Base-by-base conservation (phyloP, 2,888 invertebrate genomes). In the Tachina lurida region DNA sequence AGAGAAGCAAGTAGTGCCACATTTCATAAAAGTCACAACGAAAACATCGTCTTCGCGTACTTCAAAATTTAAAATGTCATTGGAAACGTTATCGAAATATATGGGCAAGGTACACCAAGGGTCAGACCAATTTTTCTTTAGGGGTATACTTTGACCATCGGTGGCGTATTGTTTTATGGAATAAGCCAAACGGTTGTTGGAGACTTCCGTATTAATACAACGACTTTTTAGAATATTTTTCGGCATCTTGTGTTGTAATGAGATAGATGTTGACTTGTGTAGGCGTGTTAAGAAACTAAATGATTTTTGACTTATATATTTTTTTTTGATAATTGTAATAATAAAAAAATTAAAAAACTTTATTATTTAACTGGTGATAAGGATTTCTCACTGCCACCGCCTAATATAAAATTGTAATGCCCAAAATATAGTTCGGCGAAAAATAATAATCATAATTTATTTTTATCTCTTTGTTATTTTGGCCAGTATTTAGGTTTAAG, bases 1-100 rank as follows among this genome's bases (percentile, higher is more conserved):
- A n/a, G n/a, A n/a, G n/a, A n/a, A n/a, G n/a, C n/a, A 89, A 45
- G 89, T 89, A 0, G 89, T 89, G n/a, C 90, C 90, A 76, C 86
- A 71, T 56, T 89, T 89, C n/a, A 88, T 86, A 52, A 86, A 87
- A 2, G 89, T 87, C 10, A 88, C 87, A 8, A 89, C 84, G 81
- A 86, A 90, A 13, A 89, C 87, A 62, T 90, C 89, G 67, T 87
- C 87, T 0, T 86, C 71, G 5, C 86, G 86, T 0, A 90, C 87
- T 78, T 87, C 75, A 22, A 90, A 88, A 68, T 89, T 49, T 17
- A 78, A 77, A 12, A 87, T 76, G 7, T 83, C 49, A 12, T 75
- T 43, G 12, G 73, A 70, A 43, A 75, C 10, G 4, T 71, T 49
- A 17, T 84, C 82, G 39, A 85, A 87, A 39, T 47, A 3, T 13